Conservation (phyloP, 2,888 invertebrate genomes). For the Cheilosia variabilis region DNA sequence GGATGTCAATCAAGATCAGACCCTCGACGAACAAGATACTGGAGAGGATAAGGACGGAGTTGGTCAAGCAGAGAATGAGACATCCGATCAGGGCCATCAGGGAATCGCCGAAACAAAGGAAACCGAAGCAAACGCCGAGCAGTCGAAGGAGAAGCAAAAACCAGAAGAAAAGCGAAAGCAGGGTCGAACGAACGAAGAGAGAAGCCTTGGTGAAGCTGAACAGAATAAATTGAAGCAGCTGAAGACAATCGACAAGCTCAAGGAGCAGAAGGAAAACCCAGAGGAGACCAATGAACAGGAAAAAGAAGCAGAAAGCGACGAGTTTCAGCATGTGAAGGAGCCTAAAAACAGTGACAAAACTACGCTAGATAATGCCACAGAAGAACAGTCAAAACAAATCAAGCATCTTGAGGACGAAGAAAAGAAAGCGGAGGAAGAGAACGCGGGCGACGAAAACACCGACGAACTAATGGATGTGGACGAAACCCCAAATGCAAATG, state of each 20-base stretch:
- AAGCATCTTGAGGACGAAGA: slow-evolving; percentile 87
- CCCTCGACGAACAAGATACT: slow-evolving; percentile 85
- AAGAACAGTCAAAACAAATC: slow-evolving; percentile 89
- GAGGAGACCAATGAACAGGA: slow-evolving; percentile 82
- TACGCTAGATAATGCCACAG: slow-evolving; percentile 90
- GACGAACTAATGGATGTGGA: slow-evolving; percentile 83
- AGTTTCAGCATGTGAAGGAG: slow-evolving; percentile 93
- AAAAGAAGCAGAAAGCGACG: slow-evolving; percentile 86
- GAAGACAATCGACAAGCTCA: slow-evolving; percentile 84
- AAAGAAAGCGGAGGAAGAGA: slow-evolving; percentile 86
- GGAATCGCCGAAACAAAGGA: slow-evolving; percentile 84
- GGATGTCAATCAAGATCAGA: slow-evolving; percentile 83
- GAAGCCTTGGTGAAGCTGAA: slow-evolving; percentile 86
- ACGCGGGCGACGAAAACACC: slow-evolving; percentile 83
- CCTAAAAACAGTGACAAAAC: slow-evolving; percentile 90
- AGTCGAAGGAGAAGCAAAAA: slow-evolving; percentile 81
- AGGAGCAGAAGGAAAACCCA: slow-evolving; percentile 84
- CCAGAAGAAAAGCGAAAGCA: slow-evolving; percentile 88
- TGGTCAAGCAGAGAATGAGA: slow-evolving; percentile 90
- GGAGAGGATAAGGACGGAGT: slow-evolving; percentile 87
- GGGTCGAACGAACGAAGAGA: slow-evolving; percentile 89
- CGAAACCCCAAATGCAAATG: slow-evolving; percentile 84
- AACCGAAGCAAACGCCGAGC: slow-evolving; percentile 82
- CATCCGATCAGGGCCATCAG: slow-evolving; percentile 87
- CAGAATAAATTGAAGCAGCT: slow-evolving; percentile 82